Conservation (phyloP, 2,888 invertebrate genomes). For the Trissonchulus sp. region DNA sequence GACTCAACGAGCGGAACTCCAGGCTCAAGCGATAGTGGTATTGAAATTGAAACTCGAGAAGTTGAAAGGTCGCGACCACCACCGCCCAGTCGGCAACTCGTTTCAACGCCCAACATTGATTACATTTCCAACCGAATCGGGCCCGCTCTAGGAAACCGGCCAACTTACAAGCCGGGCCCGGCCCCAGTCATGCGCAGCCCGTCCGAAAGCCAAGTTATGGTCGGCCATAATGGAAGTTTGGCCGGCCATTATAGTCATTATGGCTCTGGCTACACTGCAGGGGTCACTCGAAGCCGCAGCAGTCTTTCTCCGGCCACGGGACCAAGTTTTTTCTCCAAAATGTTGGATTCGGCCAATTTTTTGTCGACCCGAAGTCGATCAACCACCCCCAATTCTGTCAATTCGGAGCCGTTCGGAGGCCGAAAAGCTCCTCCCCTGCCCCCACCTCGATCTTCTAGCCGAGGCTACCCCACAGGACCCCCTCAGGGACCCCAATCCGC, state of each 20-base stretch:
- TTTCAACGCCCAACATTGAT: too few relatives aligned
- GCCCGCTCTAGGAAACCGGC: neutral
- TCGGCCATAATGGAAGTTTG: neutral
- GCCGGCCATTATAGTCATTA: neutral
- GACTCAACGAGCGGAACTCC: neutral
- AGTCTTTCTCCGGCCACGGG: neutral
- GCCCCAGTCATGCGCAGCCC: neutral
- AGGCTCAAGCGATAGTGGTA: neutral
- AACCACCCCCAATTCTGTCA: conserved; percentile 27
- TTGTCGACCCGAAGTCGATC: conserved; percentile 14
- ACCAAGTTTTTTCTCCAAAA: neutral
- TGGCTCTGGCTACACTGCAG: neutral
- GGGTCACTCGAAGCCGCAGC: neutral
- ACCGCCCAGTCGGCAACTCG: neutral
- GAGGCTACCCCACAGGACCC: neutral
- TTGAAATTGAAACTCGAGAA: neutral
- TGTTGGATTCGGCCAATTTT: neutral
- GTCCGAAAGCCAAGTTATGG: neutral
- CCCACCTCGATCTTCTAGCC: conserved; percentile 19
- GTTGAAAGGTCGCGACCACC: neutral
- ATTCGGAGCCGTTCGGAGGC: conserved; percentile 21
- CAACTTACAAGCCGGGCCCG: neutral
- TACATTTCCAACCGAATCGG: neutral
- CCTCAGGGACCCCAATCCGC: neutral
- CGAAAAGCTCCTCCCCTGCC: conserved; percentile 18